Conservation (phyloP, 2,113 vertebrate genomes). For the Agelaius phoeniceus region DNA sequence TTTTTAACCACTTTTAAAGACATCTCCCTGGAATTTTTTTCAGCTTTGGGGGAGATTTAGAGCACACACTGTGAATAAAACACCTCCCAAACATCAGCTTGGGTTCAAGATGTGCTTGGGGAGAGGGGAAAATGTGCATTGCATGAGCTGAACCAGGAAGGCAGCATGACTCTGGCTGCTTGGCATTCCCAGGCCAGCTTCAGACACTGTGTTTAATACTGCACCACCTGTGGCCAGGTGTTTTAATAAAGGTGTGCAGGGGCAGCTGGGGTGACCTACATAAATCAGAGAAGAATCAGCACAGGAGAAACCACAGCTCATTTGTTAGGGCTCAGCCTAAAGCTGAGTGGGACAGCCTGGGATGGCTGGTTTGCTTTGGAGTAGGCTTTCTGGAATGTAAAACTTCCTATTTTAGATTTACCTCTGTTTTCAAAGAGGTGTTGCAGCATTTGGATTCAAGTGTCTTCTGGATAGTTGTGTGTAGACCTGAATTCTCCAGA, state of each 20-base stretch:
- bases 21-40: not conserved
- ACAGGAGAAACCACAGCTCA: not conserved
- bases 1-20: not conserved
- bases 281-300: not conserved
- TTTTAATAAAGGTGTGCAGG: not conserved
- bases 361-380: not conserved
- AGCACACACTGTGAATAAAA: not conserved
- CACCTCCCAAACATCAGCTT: not conserved
- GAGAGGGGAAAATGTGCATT: not conserved
- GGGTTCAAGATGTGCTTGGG: not conserved
- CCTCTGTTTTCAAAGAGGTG: not conserved
- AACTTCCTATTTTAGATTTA: not conserved
- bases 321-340: not conserved
- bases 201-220: not conserved
- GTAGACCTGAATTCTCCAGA: not conserved
- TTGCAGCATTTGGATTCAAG: not conserved
- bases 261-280: constrained; percentile 30
- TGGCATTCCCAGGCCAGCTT: not conserved
- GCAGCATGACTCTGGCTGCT: not conserved
- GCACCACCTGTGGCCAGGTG: not conserved
- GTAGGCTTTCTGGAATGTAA: not conserved
- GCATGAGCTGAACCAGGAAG: not conserved
- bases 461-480: not conserved
- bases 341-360: not conserved
- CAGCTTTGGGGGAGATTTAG: not conserved